Percentiles rank a stretch among this genome's conserved stretches.
phyloP scores from a whole-genome alignment of 2,113 vertebrate genomes.

The Tenrec ecaudatus region DNA sequence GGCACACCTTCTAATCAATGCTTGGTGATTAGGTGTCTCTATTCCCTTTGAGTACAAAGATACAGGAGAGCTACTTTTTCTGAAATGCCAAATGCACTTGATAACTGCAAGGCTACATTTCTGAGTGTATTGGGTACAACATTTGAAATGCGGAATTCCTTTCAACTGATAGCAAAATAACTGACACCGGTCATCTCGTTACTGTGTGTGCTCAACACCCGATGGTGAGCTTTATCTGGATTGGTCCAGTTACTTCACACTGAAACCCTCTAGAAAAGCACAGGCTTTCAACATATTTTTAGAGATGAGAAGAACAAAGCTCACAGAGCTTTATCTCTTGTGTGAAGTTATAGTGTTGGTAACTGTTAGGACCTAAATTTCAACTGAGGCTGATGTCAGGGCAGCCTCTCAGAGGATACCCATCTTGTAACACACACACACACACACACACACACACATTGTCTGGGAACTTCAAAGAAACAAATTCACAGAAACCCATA shows the following conservation, averaged over 20 bases:
- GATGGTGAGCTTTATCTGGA: background rate
- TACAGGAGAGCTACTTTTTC: background rate
- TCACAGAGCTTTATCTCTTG: background rate
- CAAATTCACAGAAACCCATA: too few relatives aligned
- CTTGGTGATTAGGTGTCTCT: background rate
- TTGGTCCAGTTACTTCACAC: background rate
- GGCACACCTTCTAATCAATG: background rate
- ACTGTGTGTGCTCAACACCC: too few relatives aligned
- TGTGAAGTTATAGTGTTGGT: background rate
- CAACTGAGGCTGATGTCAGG: background rate
- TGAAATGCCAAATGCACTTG: conserved; percentile 16
- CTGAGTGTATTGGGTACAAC: conserved; percentile 3
- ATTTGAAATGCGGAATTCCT: conserved; percentile 18
- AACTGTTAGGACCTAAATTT: background rate
- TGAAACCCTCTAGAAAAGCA: background rate
- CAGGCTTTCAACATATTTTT: background rate
- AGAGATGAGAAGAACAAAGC: background rate
- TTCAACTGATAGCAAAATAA: conserved; percentile 1
- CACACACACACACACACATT: background rate
- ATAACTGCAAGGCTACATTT: conserved; percentile 10
- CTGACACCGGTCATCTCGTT: background rate
- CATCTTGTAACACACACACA: background rate
- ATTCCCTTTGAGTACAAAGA: background rate
- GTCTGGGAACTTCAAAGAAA: too few relatives aligned
- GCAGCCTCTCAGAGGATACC: background rate